phyloP scores from a whole-genome alignment of 1,140 invertebrate genomes.

The Trichonephila clavata region DNA sequence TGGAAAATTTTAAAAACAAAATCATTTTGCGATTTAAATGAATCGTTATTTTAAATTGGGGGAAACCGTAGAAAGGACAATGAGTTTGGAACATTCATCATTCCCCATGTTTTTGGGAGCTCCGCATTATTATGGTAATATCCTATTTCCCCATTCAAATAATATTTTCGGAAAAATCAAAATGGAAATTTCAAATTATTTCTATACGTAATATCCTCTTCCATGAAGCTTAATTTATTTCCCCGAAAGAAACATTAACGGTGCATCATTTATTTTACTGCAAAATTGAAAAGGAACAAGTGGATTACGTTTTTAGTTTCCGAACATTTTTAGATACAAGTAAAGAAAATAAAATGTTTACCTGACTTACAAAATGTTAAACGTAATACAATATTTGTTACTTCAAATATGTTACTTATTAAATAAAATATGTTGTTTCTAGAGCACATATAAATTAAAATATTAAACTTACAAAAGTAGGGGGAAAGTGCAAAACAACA shows the following conservation, averaged over 20 bases:
- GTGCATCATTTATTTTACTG: background rate
- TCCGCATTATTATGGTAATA: background rate
- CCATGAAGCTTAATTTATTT: too few species aligned
- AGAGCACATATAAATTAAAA: too few species aligned
- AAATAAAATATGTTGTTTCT: too few species aligned
- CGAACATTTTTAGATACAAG: background rate
- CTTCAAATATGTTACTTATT: too few species aligned
- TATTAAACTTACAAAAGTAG: too few species aligned
- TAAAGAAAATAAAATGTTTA: background rate
- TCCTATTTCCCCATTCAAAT: constrained; percentile 22
- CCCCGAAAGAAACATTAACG: background rate
- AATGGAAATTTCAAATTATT: constrained; percentile 11
- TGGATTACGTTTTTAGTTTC: background rate
- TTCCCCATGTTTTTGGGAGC: background rate
- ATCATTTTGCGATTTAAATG: background rate
- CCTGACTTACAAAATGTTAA: too few species aligned
- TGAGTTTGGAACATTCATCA: background rate
- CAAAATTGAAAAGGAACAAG: background rate
- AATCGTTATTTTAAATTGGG: background rate
- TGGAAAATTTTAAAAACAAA: background rate
- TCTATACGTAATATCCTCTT: background rate
- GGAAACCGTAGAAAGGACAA: background rate
- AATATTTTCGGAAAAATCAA: background rate
- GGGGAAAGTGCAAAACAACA: too few species aligned
- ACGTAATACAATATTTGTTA: too few species aligned